Base-by-base conservation (phyloP, 2,888 invertebrate genomes). In the Polyommatus icarus region DNA sequence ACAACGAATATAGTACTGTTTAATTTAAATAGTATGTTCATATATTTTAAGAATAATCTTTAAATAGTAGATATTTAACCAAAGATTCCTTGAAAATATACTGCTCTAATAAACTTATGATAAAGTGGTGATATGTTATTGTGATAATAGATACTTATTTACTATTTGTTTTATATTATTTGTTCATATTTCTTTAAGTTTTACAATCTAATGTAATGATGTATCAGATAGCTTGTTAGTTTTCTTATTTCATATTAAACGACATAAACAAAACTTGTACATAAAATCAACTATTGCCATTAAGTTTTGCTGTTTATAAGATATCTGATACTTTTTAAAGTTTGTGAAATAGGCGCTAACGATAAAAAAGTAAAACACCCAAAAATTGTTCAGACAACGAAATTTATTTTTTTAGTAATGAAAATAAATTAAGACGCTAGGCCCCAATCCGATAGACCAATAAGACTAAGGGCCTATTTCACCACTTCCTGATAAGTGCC, bases 131-230 rank as follows among this genome's bases (percentile, higher is more conserved):
- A 75, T 75, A 75, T 75, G 67, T 32, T 29, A 46, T 29, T 75
- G 75, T 75, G 75, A 75, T 75, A 75, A 73, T 46, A 73, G 73
- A 50, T 54, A 29, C 73, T 73, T 73, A 40, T 73, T 40, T 73
- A 73, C 24, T 46, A n/a, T 40, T 46, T 73, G 73, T 73, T 46
- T 36, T n/a, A 72, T 20, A 12, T 40, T 24, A 12, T 46, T 73
- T 5, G 6, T 50, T 20, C 18, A 73, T 67, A 67, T 61, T 61
- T n/a, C 3, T 59, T 59, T 24, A 67, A 67, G 32, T 32, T 67
- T 29, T 67, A 12, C n/a, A 57, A 61, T 61, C 24, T 61, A 20
- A 61, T 5, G 57, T 3, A 24, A 7, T 20, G 20, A 20, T 24
- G 59, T 20, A 54, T 54, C 15, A 5, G 12, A 18, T 54, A 54